Evolutionary conservation across 2,113 vertebrate genomes (phyloP).

Genomic region (Chaenocephalus aceratus): DNA sequence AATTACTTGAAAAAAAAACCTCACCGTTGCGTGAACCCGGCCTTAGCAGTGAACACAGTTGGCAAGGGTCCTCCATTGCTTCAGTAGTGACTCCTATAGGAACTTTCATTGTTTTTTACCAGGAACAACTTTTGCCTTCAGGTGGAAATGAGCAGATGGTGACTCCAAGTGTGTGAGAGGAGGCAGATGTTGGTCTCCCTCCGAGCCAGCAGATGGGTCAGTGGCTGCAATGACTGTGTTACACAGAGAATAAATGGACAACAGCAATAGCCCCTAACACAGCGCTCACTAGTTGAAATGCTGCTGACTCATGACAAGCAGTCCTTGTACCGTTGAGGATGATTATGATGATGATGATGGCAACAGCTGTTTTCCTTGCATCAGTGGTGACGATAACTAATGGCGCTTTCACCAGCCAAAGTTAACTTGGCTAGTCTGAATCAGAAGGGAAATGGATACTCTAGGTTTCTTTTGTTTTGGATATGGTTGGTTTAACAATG

Average conservation of each 20-base stretch:
- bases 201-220: constrained; percentile 19
- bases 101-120: constrained; percentile 10
- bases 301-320: not conserved
- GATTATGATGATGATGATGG: not conserved
- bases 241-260: not conserved
- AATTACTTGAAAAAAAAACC: constrained; percentile 15
- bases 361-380: not conserved
- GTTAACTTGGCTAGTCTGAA: too few relatives aligned
- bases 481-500: too few relatives aligned
- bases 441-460: too few relatives aligned
- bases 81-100: constrained; percentile 6
- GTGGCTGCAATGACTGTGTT: not conserved
- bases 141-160: constrained; percentile 39
- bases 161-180: not conserved
- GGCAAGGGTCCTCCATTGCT: not conserved
- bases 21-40: not conserved
- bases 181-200: constrained; percentile 22
- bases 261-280: not conserved
- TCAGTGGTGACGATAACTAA: not conserved
- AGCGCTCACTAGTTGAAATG: not conserved
- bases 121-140: not conserved
- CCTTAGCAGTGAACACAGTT: constrained; percentile 1
- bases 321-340: not conserved
- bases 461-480: too few relatives aligned
- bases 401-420: too few relatives aligned